A percentile compares a stretch with the other conserved stretches of the same genome.
These are phyloP conservation scores for Pachycephus smyrnensis DNA, from an alignment of 2,888 invertebrate genomes.

Conservation along the genomic window DNA sequence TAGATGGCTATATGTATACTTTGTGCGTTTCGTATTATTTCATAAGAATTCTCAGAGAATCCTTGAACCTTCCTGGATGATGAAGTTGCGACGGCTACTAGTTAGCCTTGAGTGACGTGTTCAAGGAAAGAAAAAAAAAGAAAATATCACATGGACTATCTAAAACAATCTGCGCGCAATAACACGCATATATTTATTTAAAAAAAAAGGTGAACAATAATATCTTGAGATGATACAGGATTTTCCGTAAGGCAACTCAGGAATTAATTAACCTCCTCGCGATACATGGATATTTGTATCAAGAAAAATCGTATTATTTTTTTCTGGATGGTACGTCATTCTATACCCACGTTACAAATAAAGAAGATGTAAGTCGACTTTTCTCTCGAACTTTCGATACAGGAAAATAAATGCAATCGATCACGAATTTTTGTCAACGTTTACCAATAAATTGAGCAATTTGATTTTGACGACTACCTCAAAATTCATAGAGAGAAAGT, in stretches of 20 bases:
- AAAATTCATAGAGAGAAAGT: not conserved
- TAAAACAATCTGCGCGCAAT: not conserved
- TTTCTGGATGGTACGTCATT: not conserved
- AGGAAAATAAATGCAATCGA: not conserved
- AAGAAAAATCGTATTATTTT: not conserved
- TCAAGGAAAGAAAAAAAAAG: not conserved
- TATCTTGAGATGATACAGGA: not conserved
- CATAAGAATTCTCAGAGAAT: not conserved
- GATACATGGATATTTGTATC: not conserved
- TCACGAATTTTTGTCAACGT: not conserved
- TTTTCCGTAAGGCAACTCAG: not conserved
- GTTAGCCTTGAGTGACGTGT: not conserved
- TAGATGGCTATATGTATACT: not conserved
- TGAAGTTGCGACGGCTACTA: not conserved
- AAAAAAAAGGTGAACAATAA: not conserved
- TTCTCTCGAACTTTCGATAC: not conserved
- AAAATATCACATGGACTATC: not conserved
- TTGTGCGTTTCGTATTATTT: not conserved
- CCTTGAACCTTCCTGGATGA: not conserved
- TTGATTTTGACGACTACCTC: not conserved
- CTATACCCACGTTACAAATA: not conserved
- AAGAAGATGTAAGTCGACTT: not conserved
- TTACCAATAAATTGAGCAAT: not conserved
- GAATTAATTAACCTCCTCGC: not conserved
- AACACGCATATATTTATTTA: not conserved